A percentile compares a stretch with the other conserved stretches of the same genome.
Conservation (phyloP, 2,888 invertebrate species). For the Crocallis elinguaria region DNA sequence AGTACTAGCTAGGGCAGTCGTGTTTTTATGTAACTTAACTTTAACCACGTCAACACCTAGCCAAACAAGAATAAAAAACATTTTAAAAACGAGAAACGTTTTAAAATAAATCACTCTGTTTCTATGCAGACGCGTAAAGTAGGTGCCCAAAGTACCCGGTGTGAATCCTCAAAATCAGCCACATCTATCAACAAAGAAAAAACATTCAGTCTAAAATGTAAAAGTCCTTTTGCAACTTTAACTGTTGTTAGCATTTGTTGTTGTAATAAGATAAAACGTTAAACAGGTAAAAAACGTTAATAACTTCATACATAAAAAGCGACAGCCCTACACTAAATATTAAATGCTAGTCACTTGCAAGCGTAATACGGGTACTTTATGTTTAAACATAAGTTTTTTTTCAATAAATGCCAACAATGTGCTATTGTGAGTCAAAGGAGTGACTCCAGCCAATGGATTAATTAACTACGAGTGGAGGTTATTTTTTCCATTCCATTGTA, state of each 20-base stretch:
- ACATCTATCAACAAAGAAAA: too few species aligned
- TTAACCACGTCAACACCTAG: too few species aligned
- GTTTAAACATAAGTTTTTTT: slow-evolving; percentile 48
- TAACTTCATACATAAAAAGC: background rate
- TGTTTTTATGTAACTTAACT: too few species aligned
- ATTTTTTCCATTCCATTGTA: slow-evolving; percentile 34
- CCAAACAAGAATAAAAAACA: too few species aligned
- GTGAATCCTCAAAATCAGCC: too few species aligned
- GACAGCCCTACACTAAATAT: slow-evolving; percentile 15
- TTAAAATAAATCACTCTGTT: too few species aligned
- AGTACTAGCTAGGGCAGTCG: too few species aligned
- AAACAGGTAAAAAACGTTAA: background rate
- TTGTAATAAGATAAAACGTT: background rate
- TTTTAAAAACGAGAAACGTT: too few species aligned
- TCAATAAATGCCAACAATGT: slow-evolving; percentile 51
- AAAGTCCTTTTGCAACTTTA: background rate
- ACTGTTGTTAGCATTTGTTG: background rate
- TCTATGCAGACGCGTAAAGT: too few species aligned
- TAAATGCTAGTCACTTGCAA: slow-evolving; percentile 20
- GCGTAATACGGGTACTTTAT: slow-evolving; percentile 43
- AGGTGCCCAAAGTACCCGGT: too few species aligned
- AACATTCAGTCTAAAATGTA: too few species aligned
- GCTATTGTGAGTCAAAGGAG: slow-evolving; percentile 49
- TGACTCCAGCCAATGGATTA: slow-evolving; percentile 37
- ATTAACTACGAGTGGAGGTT: slow-evolving; percentile 39